Evolutionary conservation across 2,113 vertebrate genomes (phyloP).

Genomic region (Clarias batrachus): DNA sequence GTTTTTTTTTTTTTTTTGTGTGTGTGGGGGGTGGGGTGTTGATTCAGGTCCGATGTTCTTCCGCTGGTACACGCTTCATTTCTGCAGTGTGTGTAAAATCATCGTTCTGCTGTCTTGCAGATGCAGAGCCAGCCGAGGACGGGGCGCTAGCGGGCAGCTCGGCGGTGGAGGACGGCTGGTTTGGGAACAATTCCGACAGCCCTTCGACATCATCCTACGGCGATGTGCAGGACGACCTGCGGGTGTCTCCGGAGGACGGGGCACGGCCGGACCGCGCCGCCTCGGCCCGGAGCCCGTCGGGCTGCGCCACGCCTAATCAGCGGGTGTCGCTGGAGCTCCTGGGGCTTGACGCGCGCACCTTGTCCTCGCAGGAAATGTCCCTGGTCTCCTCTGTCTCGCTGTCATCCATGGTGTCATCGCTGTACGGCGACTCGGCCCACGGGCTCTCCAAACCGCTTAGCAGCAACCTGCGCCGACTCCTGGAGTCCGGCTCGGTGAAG

Average conservation of each 20-base stretch:
- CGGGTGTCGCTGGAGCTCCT: conserved; percentile 85
- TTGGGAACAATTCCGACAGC: conserved; percentile 91
- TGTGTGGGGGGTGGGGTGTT: too few species aligned
- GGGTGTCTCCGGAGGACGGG: conserved; percentile 80
- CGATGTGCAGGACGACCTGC: conserved; percentile 91
- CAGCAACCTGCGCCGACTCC: conserved; percentile 90
- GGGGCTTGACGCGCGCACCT: conserved; percentile 78
- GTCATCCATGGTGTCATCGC: conserved; percentile 85
- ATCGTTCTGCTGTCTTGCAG: conserved; percentile 67
- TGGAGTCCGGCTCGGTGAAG: conserved; percentile 92
- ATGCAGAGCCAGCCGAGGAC: conserved; percentile 91
- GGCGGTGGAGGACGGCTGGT: conserved; percentile 93
- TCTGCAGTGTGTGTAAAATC: background rate
- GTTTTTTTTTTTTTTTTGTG: too few species aligned
- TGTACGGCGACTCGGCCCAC: conserved; percentile 85
- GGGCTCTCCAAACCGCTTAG: conserved; percentile 89
- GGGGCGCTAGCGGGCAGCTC: conserved; percentile 81
- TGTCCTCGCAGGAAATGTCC: conserved; percentile 84
- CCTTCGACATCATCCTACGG: conserved; percentile 95
- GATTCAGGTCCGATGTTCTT: background rate
- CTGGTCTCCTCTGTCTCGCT: conserved; percentile 81
- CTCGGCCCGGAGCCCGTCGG: conserved; percentile 88
- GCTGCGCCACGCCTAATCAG: conserved; percentile 87
- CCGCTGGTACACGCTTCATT: background rate
- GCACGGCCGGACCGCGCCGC: conserved; percentile 80